Percentiles rank a stretch among this genome's conserved stretches.
These are phyloP conservation scores for Scolopax mira DNA, from an alignment of 2,113 vertebrate species.

Conservation along the genomic window DNA sequence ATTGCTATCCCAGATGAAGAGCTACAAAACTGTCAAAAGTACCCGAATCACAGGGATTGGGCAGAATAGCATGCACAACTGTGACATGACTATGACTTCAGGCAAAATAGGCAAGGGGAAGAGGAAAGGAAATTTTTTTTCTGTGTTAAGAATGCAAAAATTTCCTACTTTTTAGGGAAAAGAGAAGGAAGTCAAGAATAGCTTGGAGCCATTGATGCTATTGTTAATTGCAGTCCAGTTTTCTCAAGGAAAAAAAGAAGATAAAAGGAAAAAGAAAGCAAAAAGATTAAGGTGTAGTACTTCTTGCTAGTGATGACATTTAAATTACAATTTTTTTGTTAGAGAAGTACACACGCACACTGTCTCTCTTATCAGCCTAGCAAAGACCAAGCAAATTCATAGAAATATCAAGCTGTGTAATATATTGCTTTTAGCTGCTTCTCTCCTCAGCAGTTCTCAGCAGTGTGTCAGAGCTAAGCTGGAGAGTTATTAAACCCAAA, in stretches of 20 bases:
- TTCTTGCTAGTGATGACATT: background rate
- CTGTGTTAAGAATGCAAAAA: accelerated
- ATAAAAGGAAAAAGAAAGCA: background rate
- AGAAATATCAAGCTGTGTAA: background rate
- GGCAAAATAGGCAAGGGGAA: background rate
- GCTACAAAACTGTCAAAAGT: background rate
- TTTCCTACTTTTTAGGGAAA: background rate
- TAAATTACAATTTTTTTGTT: background rate
- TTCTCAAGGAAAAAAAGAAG: background rate
- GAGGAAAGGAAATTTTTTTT: background rate
- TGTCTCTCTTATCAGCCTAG: background rate
- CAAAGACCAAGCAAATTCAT: background rate
- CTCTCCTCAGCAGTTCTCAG: background rate
- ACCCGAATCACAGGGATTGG: background rate
- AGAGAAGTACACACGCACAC: background rate
- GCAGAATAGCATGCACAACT: background rate
- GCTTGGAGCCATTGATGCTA: background rate
- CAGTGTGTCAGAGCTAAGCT: background rate
- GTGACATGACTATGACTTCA: background rate
- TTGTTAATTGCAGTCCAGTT: background rate
- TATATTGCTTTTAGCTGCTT: background rate
- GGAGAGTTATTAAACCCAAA: background rate
- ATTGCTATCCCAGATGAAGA: background rate
- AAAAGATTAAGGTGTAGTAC: background rate
- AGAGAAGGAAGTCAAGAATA: background rate